Evolutionary conservation across 2,888 invertebrate species (phyloP).

Genomic region (Candidula unifasciata): DNA sequence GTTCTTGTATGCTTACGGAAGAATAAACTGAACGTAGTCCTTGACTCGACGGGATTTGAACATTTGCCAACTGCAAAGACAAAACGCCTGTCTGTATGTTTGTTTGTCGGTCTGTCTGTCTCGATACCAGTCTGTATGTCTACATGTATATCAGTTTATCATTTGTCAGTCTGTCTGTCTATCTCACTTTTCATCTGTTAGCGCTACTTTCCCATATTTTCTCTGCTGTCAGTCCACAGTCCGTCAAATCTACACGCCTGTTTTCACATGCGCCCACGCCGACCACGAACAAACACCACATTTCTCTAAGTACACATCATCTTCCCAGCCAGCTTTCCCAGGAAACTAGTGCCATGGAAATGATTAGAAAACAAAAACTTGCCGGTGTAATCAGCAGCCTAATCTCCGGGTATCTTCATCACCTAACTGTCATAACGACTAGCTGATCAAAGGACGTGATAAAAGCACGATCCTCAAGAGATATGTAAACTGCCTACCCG

Average conservation of each 20-base stretch:
- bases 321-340: background rate
- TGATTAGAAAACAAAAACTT: constrained; percentile 13
- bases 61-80: too few species aligned
- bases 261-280: background rate
- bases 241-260: background rate
- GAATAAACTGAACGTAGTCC: too few species aligned
- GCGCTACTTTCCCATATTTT: background rate
- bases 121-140: background rate
- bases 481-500: background rate
- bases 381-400: background rate
- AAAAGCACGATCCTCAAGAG: background rate
- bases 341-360: constrained; percentile 11
- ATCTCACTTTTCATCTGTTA: background rate
- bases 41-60: too few species aligned
- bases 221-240: background rate
- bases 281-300: background rate
- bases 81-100: background rate
- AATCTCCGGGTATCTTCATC: background rate
- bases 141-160: background rate
- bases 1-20: too few species aligned
- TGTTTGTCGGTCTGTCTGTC: background rate
- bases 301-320: background rate
- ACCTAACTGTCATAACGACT: background rate
- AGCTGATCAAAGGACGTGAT: constrained; percentile 16
- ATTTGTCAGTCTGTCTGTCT: background rate